Evolutionary conservation across 2,113 vertebrate species (phyloP), one percentile per base, ranked within the genome.

Genomic region (Hyla sarda): DNA sequence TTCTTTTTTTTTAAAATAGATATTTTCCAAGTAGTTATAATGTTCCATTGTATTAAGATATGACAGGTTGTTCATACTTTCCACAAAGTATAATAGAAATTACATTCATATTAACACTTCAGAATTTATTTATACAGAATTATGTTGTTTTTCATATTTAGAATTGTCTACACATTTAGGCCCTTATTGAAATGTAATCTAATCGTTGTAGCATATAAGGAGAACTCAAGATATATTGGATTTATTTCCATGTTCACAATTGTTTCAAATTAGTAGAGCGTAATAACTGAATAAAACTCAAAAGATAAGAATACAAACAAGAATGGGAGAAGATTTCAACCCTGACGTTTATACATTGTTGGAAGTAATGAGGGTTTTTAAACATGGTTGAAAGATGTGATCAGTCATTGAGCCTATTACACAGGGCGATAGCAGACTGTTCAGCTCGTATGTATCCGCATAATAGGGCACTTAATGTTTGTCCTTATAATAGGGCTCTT

Each of bases 21-120:
- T 13, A 48, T 77, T 82, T n/a, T n/a, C 37, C 77, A 87, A 82
- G 85, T 79, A 71, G n/a, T 72, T n/a, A 34, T 79, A 82, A 74
- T 73, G 84, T 87, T 82, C 41, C 30, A 54, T 62, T 82, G 50
- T 82, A 72, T 72, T 45, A 60, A 50, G 19, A 82, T 45, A 62
- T 82, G 69, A 87, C 77, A 87, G 77, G 67, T 87, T 82, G 34
- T 62, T 74, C 69, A 81, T 74, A 82, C 54, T 32, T 60, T 60
- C 58, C 30, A 79, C 47, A 48, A 45, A 60, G 32, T 72, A 72
- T 79, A 85, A 85, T 85, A 65, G 50, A 71, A 80, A 45, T 56
- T 71, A 58, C 47, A 23, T 79, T 69, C 32, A 37, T 56, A 65
- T 80, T 80, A 41, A 60, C 47, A 52, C 74, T 25, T 84, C 82